Percentiles rank a stretch among this genome's conserved stretches.
phyloP scores from a whole-genome alignment of 2,113 vertebrate genomes.

The Cisticola juncidis region DNA sequence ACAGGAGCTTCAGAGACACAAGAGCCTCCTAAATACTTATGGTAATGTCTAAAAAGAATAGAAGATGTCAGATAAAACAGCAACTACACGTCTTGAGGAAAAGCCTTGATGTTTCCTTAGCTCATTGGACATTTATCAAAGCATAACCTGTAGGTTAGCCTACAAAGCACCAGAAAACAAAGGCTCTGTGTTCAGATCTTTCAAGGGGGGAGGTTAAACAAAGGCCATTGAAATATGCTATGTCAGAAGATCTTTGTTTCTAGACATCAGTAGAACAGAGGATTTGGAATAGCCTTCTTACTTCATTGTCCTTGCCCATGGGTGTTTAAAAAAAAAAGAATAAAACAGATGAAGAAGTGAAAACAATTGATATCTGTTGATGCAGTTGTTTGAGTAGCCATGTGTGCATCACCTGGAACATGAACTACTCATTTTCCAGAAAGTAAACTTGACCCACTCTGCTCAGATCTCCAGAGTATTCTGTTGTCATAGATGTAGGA shows the following conservation, averaged over 20 bases:
- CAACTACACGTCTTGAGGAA: background rate
- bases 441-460: background rate
- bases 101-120: constrained; percentile 44
- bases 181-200: constrained; percentile 27
- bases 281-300: constrained; percentile 10
- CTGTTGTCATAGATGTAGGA: background rate
- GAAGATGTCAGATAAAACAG: constrained; percentile 35
- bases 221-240: constrained; percentile 44
- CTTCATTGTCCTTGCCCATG: background rate
- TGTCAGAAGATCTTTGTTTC: constrained; percentile 44
- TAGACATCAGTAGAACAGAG: constrained; percentile 26
- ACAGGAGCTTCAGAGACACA: background rate
- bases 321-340: background rate
- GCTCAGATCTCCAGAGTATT: background rate
- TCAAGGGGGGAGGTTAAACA: constrained; percentile 51
- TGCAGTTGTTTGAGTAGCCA: background rate
- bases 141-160: constrained; percentile 52
- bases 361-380: background rate
- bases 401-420: constrained; percentile 34
- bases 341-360: background rate
- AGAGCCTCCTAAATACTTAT: background rate
- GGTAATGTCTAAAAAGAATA: constrained; percentile 27
- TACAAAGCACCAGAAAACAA: constrained; percentile 57
- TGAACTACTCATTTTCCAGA: background rate
- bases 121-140: constrained; percentile 58